These are phyloP conservation scores for Magallana nippona DNA, from an alignment of 2,888 invertebrate genomes.

Conservation along the genomic window DNA sequence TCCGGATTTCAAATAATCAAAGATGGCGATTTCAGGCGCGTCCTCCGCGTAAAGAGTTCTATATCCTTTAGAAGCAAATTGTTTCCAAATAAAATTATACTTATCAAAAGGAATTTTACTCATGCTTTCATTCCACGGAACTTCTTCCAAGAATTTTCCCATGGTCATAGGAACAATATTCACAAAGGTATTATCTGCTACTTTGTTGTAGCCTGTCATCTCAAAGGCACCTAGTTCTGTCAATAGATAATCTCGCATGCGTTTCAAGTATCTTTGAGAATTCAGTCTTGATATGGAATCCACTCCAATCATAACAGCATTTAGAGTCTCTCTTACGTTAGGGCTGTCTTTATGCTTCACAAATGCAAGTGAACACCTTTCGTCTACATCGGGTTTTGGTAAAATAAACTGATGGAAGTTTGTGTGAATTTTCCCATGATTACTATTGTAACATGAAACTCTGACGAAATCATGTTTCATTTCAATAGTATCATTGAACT, in stretches of 20 bases:
- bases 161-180: constrained; percentile 90
- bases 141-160: constrained; percentile 62
- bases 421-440: constrained; percentile 63
- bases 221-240: constrained; percentile 86
- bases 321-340: constrained; percentile 79
- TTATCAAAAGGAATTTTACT: constrained; percentile 61
- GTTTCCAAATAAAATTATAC: constrained; percentile 91
- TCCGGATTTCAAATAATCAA: constrained; percentile 88
- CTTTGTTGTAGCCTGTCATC: constrained; percentile 93
- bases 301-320: constrained; percentile 88
- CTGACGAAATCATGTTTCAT: constrained; percentile 68
- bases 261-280: constrained; percentile 90
- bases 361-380: constrained; percentile 83
- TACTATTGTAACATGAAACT: constrained; percentile 65
- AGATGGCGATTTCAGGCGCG: constrained; percentile 88
- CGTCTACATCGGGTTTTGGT: constrained; percentile 90
- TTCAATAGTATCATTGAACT: constrained; percentile 37
- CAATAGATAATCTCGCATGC: constrained; percentile 83
- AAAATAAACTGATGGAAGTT: constrained; percentile 85
- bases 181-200: constrained; percentile 92
- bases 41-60: constrained; percentile 92
- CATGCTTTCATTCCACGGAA: constrained; percentile 61
- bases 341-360: constrained; percentile 37
- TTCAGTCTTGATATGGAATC: constrained; percentile 92
- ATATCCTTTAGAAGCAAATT: constrained; percentile 87